A percentile compares a stretch with the other conserved stretches of the same genome.
These are phyloP conservation scores for Bubo blakistoni DNA, from an alignment of 2,113 vertebrate species.

Conservation along the genomic window DNA sequence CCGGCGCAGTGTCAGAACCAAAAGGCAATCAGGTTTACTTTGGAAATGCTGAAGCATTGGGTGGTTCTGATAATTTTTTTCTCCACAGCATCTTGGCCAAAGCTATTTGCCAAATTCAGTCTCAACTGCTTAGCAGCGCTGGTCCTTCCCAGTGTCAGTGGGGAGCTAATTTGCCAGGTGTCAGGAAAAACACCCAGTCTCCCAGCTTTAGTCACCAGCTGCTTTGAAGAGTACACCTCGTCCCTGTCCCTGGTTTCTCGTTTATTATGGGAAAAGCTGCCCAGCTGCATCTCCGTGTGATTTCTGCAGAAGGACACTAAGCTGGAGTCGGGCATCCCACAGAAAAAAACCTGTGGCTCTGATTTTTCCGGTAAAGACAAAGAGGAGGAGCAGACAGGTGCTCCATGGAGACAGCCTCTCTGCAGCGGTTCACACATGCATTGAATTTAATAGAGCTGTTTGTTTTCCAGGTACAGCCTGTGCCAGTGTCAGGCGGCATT, in stretches of 20 bases:
- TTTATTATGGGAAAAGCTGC: not conserved
- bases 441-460: conserved; percentile 9
- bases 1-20: rapidly evolving
- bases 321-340: not conserved
- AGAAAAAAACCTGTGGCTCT: not conserved
- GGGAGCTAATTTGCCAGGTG: not conserved
- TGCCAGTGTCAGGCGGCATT: not conserved
- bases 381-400: conserved; percentile 28
- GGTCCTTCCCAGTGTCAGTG: not conserved
- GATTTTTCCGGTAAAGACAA: not conserved
- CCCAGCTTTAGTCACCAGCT: not conserved
- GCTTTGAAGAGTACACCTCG: not conserved
- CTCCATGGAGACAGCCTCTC: conserved; percentile 22
- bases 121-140: not conserved
- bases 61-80: not conserved
- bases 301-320: not conserved
- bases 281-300: not conserved
- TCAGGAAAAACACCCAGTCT: not conserved
- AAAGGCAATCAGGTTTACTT: not conserved
- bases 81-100: not conserved
- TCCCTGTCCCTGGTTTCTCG: not conserved
- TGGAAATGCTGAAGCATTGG: not conserved
- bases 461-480: not conserved
- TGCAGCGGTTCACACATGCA: not conserved
- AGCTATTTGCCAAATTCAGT: not conserved